phyloP scores from a whole-genome alignment of 2,113 vertebrate genomes.

The Urocynchramus pylzowi region DNA sequence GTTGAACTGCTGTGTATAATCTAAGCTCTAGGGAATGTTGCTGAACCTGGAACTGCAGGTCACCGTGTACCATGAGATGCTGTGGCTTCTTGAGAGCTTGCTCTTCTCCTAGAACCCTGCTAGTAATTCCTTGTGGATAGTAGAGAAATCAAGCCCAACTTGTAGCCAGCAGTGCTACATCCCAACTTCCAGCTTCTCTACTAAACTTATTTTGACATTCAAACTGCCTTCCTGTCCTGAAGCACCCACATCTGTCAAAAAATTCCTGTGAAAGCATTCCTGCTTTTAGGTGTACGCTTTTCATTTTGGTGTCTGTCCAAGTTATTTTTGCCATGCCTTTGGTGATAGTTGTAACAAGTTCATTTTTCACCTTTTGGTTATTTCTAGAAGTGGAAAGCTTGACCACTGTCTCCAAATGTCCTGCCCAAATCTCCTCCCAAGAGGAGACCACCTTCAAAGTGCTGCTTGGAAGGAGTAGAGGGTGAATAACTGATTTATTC shows the following conservation, averaged over 20 bases:
- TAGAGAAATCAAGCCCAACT: background rate
- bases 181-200: background rate
- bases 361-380: background rate
- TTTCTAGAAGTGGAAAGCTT: background rate
- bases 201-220: background rate
- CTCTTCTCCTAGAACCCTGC: background rate
- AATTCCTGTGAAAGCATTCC: background rate
- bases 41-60: background rate
- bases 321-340: background rate
- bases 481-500: background rate
- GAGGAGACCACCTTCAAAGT: background rate
- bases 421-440: background rate
- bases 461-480: background rate
- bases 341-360: background rate
- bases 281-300: background rate
- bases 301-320: background rate
- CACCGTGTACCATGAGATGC: background rate
- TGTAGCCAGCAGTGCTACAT: no score
- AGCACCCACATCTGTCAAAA: background rate
- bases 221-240: background rate
- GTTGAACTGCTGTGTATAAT: background rate
- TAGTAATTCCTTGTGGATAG: background rate
- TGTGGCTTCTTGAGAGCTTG: background rate
- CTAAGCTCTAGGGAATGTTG: background rate
- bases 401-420: background rate